phyloP scores from a whole-genome alignment of 2,888 invertebrate genomes.

The Plebejus anna region DNA sequence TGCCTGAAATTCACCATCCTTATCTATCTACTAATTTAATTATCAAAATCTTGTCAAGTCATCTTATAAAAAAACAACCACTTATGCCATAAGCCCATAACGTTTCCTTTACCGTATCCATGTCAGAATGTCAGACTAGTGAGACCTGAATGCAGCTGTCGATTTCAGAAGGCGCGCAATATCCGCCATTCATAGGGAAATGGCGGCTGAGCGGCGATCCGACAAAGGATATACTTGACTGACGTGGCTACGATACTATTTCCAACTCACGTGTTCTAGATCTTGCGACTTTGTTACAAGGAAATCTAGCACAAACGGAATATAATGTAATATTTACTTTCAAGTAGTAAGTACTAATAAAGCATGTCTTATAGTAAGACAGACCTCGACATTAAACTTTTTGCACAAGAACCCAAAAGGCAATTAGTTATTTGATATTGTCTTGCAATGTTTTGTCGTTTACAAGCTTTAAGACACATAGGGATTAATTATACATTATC shows the following conservation, averaged over 20 bases:
- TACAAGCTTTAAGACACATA: no score
- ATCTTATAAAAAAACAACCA: neutral
- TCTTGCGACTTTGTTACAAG: constrained; percentile 7
- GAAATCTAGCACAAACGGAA: neutral
- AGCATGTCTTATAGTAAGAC: no score
- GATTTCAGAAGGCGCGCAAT: constrained; percentile 20
- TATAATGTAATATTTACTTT: neutral
- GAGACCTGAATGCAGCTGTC: constrained; percentile 25
- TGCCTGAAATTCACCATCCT: no score
- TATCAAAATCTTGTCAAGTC: neutral
- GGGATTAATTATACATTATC: neutral
- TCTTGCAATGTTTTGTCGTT: no score
- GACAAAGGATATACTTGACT: constrained; percentile 27
- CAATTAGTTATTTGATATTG: no score
- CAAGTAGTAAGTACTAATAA: neutral
- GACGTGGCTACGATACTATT: constrained; percentile 12
- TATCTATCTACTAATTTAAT: neutral
- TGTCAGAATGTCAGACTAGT: neutral
- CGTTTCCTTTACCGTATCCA: constrained; percentile 13
- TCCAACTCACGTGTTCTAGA: neutral
- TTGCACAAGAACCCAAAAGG: no score
- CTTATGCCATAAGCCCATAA: neutral
- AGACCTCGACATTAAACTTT: no score
- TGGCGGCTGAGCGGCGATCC: constrained; percentile 6
- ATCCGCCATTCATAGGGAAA: constrained; percentile 25